phyloP scores from a whole-genome alignment of 2,797 vertebrate genomes.

The Myoxocephalus aenaeus region DNA sequence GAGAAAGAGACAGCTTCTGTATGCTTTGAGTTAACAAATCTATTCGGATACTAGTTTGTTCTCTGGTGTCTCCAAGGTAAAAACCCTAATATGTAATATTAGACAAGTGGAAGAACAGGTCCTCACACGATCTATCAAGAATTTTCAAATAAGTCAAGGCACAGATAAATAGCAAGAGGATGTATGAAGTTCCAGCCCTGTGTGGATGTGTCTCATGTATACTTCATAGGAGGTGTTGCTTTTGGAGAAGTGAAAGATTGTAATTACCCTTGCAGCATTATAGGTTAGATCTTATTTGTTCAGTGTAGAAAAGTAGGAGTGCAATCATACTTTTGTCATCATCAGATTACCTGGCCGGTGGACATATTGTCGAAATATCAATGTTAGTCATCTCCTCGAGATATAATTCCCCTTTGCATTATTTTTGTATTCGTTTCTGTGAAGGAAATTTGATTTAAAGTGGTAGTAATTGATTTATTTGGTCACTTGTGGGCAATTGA shows the following conservation, averaged over 20 bases:
- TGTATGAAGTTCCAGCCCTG: neutral
- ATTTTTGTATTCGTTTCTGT: neutral
- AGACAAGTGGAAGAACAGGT: neutral
- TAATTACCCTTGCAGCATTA: neutral
- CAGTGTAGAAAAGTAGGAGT: neutral
- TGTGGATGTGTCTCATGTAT: neutral
- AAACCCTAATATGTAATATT: neutral
- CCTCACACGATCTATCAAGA: neutral
- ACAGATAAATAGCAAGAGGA: neutral
- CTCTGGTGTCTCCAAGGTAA: neutral
- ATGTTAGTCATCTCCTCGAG: neutral
- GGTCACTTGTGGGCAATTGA: neutral
- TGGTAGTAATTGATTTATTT: neutral
- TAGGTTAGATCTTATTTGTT: neutral
- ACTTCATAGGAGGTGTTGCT: neutral
- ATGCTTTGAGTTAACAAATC: neutral
- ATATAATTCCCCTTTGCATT: neutral
- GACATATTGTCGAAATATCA: neutral
- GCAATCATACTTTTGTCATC: neutral
- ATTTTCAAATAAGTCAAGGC: neutral
- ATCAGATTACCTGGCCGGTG: neutral
- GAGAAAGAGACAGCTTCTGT: neutral
- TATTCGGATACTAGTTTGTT: conserved; percentile 21
- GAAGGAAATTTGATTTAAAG: neutral
- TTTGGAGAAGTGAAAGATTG: neutral